phyloP scores from a whole-genome alignment of 35 echinoderm and acorn worm genomes.

The Ptychodera flava region DNA sequence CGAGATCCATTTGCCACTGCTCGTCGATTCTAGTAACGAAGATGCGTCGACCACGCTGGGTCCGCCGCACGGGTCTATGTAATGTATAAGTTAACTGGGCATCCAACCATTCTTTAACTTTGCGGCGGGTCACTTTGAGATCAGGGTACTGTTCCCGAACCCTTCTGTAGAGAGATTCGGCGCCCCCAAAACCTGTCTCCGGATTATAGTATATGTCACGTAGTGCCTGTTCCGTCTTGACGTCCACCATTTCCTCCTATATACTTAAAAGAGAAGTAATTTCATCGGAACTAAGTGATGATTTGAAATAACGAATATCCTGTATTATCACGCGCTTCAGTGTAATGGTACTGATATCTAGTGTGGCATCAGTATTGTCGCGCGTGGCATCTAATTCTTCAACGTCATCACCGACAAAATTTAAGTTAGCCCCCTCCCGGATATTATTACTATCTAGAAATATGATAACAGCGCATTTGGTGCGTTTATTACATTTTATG shows the following conservation, averaged over 20 bases:
- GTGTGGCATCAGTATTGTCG: too few species aligned
- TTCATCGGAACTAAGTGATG: too few species aligned
- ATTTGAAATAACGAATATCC: too few species aligned
- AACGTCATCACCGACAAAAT: too few species aligned
- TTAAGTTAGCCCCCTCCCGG: too few species aligned
- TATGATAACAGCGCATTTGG: too few species aligned
- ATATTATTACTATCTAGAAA: too few species aligned
- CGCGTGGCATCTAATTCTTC: too few species aligned
- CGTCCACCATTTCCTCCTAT: neutral
- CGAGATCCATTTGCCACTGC: conserved; percentile 26
- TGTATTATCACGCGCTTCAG: too few species aligned
- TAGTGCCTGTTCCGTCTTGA: conserved; percentile 8
- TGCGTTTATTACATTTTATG: too few species aligned
- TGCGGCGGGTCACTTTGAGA: neutral
- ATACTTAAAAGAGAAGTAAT: too few species aligned
- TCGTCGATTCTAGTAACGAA: conserved; percentile 20
- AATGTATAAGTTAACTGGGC: conserved; percentile 17
- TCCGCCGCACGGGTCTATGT: conserved; percentile 30
- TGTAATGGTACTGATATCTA: too few species aligned
- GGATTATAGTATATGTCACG: conserved; percentile 28
- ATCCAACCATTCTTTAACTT: conserved; percentile 13
- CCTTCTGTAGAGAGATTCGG: neutral
- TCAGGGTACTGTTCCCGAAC: conserved; percentile 7
- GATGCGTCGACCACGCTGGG: neutral
- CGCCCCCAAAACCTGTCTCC: conserved; percentile 16